Evolutionary conservation across 1,140 invertebrate species (phyloP).

Genomic region (Megalopta genalis): DNA sequence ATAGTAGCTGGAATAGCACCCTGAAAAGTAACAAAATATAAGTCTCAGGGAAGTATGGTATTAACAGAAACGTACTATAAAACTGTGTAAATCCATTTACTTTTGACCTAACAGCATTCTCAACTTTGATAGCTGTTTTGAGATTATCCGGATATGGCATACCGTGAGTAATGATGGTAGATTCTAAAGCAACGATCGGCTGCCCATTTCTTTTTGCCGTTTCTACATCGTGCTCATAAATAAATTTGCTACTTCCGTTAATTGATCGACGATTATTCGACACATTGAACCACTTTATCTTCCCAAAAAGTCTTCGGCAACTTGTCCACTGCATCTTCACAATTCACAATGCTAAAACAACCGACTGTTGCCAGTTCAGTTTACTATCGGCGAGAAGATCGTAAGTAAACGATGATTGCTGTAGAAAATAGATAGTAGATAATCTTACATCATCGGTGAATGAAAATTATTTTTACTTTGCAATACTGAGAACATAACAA

Average conservation of each 20-base stretch:
- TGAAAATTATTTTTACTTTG: too few relatives aligned
- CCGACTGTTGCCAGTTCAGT: not conserved
- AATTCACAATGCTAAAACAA: not conserved
- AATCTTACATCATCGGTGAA: too few relatives aligned
- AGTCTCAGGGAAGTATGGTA: not conserved
- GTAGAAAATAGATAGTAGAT: not conserved
- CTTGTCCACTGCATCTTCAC: slow-evolving; percentile 26
- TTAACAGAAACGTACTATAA: not conserved
- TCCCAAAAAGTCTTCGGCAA: not conserved
- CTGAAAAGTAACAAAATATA: slow-evolving; percentile 73
- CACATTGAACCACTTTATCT: not conserved
- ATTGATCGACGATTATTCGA: slow-evolving; percentile 13
- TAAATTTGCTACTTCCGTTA: not conserved
- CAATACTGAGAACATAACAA: too few relatives aligned
- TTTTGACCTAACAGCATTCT: slow-evolving; percentile 87
- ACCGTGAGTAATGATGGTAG: slow-evolving; percentile 98
- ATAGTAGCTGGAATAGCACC: slow-evolving; percentile 97
- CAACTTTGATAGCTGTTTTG: slow-evolving; percentile 90
- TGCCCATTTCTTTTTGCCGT: slow-evolving; percentile 81
- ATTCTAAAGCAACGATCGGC: slow-evolving; percentile 96
- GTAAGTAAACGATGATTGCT: not conserved
- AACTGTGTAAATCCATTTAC: slow-evolving; percentile 73
- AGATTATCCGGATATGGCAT: slow-evolving; percentile 97
- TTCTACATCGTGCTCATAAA: slow-evolving; percentile 80
- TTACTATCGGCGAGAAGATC: not conserved